Base-by-base conservation (phyloP, 2,888 invertebrate species). In the Drosophila koepferae region DNA sequence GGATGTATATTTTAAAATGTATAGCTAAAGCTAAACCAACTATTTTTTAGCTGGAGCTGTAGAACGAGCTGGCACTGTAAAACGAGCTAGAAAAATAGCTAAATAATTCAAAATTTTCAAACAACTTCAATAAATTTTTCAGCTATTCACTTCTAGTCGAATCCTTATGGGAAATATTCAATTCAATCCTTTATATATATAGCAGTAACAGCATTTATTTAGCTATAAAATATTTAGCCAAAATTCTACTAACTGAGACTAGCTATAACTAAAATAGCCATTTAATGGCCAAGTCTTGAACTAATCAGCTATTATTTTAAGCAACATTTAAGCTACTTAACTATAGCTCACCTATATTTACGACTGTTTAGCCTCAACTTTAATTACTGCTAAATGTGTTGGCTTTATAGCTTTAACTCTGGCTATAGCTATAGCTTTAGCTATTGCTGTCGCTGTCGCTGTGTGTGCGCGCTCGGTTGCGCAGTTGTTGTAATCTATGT, bases 401-500 rank as follows among this genome's bases (percentile, higher is more conserved):
- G 31, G 14, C 53, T 14, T 12, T 8, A n/a, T n/a, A 53, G 36
- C 20, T 55, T 12, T 28, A 31, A 28, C 54, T 28, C 2, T 4
- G 38, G 38, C 44, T 10, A 4, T 14, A 43, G 31, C 31, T 12
- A 23, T 16, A 36, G 49, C 43, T 36, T 31, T 61, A 53, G 53
- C 28, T 23, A 18, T 7, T 18, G 38, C 54, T 46, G 14, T 46
- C 40, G 55, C 40, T 16, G 14, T n/a, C 31, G 49, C 53, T 48
- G 49, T 54, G 51, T 46, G 41, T 40, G 20, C 38, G 43, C 66
- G 66, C 38, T 43, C 65, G 12, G 18, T 55, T 40, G 72, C 43
- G 49, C 49, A 43, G 31, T 61, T 70, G 65, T 46, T 75, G 72
- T 72, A 74, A 82, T 79, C 80, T 82, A 60, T 55, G 59, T 67